Evolutionary conservation across 2,888 invertebrate species (phyloP), one percentile per base, ranked within the genome.

Genomic region (Pinctada fucata): DNA sequence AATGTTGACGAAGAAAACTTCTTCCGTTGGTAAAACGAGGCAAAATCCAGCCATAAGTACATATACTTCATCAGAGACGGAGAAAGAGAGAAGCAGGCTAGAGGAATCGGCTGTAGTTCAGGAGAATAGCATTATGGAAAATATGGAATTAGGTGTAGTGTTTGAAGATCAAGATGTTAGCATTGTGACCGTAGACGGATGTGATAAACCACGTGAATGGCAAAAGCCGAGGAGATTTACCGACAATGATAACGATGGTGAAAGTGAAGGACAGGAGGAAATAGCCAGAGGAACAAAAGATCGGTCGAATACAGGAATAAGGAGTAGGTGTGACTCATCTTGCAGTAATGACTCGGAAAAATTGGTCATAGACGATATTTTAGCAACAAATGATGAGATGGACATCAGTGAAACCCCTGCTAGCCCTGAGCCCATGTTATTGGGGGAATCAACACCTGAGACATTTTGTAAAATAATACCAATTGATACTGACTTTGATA

Each of bases 391-490:
- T 4, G 74, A 47, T 47, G 6, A 63, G 72, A 8, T 50, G 45
- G 49, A 8, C 2, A 48, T 47, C 13, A 65, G 47, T 16, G 76
- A 81, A 4, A 69, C 75, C 48, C 82, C 82, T 63, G 78, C 67
- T 3, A 82, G 82, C 49, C 81, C 81, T 10, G 69, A 31, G 31
- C 31, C 31, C 31, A 31, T 31, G 31, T 31, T 31, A 31, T 0
- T 1, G 31, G 31, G 31, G 31, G 31, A 31, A 31, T 1, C 31
- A 31, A 31, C 31, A 1, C 31, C 31, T 31, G 31, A 31, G 31
- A 31, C 64, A 65, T 6, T 50, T 45, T 75, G 70, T n/a, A 77
- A 13, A 72, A 72, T 77, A 31, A 77, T 77, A 16, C 76, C 76
- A 4, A 66, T 77, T 48, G 66, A 72, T 65, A n/a, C 47, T 31